Evolutionary conservation across 2,797 vertebrate genomes (phyloP).

Genomic region (Protosalanx chinensis): DNA sequence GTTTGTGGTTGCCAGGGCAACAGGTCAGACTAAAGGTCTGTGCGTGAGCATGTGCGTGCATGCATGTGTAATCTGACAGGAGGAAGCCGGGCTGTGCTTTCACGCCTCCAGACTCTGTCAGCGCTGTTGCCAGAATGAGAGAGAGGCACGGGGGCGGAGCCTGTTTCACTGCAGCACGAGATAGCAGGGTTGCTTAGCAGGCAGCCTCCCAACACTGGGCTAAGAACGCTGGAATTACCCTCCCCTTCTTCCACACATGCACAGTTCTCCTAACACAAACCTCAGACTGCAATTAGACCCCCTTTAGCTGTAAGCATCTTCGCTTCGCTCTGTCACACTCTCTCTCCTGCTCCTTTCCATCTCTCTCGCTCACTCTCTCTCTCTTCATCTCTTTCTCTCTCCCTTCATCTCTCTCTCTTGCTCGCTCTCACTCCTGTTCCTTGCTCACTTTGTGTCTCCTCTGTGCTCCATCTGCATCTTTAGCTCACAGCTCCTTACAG

Average conservation of each 20-base stretch:
- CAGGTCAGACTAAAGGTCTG: conserved; percentile 38
- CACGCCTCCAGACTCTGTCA: conserved; percentile 40
- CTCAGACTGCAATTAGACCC: conserved; percentile 49
- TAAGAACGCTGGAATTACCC: conserved; percentile 53
- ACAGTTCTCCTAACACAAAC: neutral
- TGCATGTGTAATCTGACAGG: conserved; percentile 28
- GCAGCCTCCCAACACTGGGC: conserved; percentile 43
- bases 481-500: conserved; percentile 48
- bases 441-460: conserved; percentile 15
- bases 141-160: conserved; percentile 65
- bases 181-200: conserved; percentile 54
- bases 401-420: conserved; percentile 6
- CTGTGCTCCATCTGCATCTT: conserved; percentile 43
- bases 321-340: conserved; percentile 1
- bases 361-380: conserved; percentile 7
- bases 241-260: conserved; percentile 32
- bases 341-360: conserved; percentile 8
- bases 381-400: conserved; percentile 2
- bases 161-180: conserved; percentile 62
- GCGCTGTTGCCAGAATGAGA: conserved; percentile 46
- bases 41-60: conserved; percentile 11
- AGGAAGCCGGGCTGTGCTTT: conserved; percentile 31
- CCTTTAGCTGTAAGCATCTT: conserved; percentile 44
- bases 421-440: conserved; percentile 20
- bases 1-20: conserved; percentile 72